Evolutionary conservation across 2,888 invertebrate species (phyloP).

Genomic region (Catocala nupta): DNA sequence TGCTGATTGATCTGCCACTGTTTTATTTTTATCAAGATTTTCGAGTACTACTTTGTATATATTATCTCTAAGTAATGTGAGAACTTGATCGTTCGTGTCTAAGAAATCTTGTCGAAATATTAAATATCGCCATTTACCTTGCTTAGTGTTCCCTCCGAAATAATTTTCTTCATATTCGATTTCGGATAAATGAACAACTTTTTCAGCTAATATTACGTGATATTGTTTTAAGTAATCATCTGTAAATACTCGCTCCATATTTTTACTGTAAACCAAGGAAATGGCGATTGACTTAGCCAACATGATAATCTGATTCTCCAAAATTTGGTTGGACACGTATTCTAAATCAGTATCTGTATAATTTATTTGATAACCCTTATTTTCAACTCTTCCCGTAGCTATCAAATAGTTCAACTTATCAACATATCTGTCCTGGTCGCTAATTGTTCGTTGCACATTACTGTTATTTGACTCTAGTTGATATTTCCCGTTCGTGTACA

Average conservation of each 20-base stretch:
- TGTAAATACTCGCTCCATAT: slow-evolving; percentile 15
- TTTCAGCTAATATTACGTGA: slow-evolving; percentile 33
- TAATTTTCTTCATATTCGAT: slow-evolving; percentile 17
- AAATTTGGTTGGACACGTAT: slow-evolving; percentile 6
- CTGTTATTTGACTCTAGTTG: slow-evolving; percentile 14
- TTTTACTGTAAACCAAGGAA: slow-evolving; percentile 13
- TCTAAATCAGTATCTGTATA: slow-evolving; percentile 23
- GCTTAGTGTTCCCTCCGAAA: background rate
- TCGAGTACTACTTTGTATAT: slow-evolving; percentile 25
- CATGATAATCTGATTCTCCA: slow-evolving; percentile 21
- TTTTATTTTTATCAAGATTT: slow-evolving; percentile 14
- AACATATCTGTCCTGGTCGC: background rate
- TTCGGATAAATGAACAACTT: slow-evolving; percentile 26
- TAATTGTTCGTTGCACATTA: background rate
- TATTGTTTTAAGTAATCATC: slow-evolving; percentile 34
- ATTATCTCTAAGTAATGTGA: slow-evolving; percentile 24
- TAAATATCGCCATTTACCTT: slow-evolving; percentile 13
- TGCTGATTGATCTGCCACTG: background rate
- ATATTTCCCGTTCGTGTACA: slow-evolving; percentile 39
- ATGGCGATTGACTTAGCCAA: slow-evolving; percentile 25
- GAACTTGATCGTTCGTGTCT: slow-evolving; percentile 15
- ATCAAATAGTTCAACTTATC: slow-evolving; percentile 22
- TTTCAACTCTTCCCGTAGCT: slow-evolving; percentile 23
- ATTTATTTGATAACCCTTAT: slow-evolving; percentile 8
- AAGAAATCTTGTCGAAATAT: slow-evolving; percentile 34